These are phyloP conservation scores for Sinocyclocheilus anophthalmus DNA, from an alignment of 2,113 vertebrate species.

Conservation along the genomic window DNA sequence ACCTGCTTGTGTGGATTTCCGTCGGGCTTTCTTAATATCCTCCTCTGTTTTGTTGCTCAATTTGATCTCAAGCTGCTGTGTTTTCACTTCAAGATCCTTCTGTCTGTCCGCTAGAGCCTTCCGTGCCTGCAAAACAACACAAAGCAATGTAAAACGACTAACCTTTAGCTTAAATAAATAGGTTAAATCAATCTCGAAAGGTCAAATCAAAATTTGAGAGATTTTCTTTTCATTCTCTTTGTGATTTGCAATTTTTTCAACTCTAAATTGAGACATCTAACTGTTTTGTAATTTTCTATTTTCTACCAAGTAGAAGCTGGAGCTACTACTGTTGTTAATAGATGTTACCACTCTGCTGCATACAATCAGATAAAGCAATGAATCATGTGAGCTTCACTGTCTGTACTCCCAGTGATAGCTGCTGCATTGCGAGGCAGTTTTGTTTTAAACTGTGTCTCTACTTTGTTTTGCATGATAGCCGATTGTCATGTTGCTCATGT, in stretches of 20 bases:
- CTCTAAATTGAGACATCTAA: neutral
- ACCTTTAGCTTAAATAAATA: neutral
- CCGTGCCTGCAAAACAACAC: conserved; percentile 78
- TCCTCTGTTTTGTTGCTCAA: conserved; percentile 97
- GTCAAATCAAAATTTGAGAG: neutral
- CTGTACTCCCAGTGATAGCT: neutral
- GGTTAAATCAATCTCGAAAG: neutral
- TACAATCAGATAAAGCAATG: neutral
- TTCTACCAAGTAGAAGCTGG: neutral
- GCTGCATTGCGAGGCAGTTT: neutral
- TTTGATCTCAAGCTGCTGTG: conserved; percentile 96
- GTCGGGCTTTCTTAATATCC: conserved; percentile 94
- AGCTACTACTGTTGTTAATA: neutral
- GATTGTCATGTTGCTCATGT: neutral
- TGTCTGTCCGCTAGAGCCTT: conserved; percentile 94
- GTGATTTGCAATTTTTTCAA: neutral
- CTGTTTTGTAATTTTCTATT: neutral
- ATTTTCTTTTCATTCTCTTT: neutral
- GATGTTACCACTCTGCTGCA: neutral
- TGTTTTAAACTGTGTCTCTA: neutral
- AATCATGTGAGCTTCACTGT: neutral
- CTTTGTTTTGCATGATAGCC: neutral
- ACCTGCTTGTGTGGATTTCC: conserved; percentile 99
- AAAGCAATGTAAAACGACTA: neutral
- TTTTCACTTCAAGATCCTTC: conserved; percentile 97